Base-by-base conservation (phyloP, 2,888 invertebrate species). In the Strigamia maritima region DNA sequence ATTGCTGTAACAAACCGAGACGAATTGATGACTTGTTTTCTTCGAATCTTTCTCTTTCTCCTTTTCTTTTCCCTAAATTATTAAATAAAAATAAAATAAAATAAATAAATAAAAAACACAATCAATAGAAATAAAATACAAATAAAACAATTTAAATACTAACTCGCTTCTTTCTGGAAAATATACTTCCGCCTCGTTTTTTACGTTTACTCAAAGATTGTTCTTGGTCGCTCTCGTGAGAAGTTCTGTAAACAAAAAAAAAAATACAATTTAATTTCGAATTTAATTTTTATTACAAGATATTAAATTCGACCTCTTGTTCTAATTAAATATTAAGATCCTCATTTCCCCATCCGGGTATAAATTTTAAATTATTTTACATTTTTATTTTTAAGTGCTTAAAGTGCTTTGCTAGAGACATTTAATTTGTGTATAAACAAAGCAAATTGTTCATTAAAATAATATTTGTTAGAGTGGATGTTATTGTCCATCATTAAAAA, bases 131-230 rank as follows among this genome's bases (percentile, higher is more conserved):
- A n/a, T n/a, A n/a, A n/a, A n/a, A n/a, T n/a, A n/a, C n/a, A n/a
- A 38, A n/a, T 40, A 10, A 31, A 76, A 22, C 2, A 77, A 77
- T 26, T 6, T 26, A 77, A 77, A 77, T 8, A 77, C 22, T 82
- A 85, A 90, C 95, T 90, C 94, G 94, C 87, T 94, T 95, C 87
- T 95, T 95, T 82, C 95, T 91, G 86, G 95, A 95, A 89, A 95
- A 95, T 80, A 95, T 87, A 82, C 95, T 95, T 79, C 94, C 94
- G 79, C 94, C 94, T 77, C 95, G 89, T 88, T 95, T 95, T 83
- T 94, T 90, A 83, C 94, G 88, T 85, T 95, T 95, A 84, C 94
- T 94, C 24, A 93, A 91, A 85, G 93, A 92, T 84, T 92, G 92
- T 83, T 90, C 89, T 80, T 83, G 82, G 79, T 83, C 83, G 44